These are phyloP conservation scores for Allolobophora icterica DNA, from an alignment of 2,888 invertebrate genomes.

Conservation along the genomic window DNA sequence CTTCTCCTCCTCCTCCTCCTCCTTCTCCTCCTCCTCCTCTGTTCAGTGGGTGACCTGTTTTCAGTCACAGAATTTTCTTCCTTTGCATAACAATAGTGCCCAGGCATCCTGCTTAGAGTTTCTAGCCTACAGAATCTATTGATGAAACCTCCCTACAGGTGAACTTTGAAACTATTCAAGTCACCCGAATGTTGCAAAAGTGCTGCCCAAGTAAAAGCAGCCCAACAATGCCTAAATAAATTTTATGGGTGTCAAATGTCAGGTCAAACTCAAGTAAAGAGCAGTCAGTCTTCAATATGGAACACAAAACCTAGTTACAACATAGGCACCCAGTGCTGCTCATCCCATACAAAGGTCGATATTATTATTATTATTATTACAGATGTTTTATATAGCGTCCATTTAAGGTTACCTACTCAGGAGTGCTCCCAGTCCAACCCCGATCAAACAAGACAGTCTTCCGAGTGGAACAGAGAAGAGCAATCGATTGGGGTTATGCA, in stretches of 20 bases:
- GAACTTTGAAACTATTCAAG: not conserved
- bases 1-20: not conserved
- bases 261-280: not conserved
- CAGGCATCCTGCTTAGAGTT: not conserved
- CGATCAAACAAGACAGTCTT: too few relatives aligned
- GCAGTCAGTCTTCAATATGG: not conserved
- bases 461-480: too few relatives aligned
- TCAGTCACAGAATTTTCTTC: not conserved
- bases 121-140: not conserved
- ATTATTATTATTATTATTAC: too few relatives aligned
- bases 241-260: not conserved
- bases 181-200: not conserved
- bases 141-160: not conserved
- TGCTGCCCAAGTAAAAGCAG: not conserved
- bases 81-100: not conserved
- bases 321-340: not conserved
- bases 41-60: not conserved
- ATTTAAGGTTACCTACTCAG: too few relatives aligned
- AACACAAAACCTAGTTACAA: not conserved
- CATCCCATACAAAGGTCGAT: not conserved
- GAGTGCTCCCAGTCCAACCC: too few relatives aligned
- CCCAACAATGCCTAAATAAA: not conserved
- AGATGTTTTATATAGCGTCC: too few relatives aligned
- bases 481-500: too few relatives aligned
- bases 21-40: not conserved